Evolutionary conservation across 2,797 vertebrate species (phyloP), one percentile per base, ranked within the genome.

Genomic region (Alosa sapidissima): DNA sequence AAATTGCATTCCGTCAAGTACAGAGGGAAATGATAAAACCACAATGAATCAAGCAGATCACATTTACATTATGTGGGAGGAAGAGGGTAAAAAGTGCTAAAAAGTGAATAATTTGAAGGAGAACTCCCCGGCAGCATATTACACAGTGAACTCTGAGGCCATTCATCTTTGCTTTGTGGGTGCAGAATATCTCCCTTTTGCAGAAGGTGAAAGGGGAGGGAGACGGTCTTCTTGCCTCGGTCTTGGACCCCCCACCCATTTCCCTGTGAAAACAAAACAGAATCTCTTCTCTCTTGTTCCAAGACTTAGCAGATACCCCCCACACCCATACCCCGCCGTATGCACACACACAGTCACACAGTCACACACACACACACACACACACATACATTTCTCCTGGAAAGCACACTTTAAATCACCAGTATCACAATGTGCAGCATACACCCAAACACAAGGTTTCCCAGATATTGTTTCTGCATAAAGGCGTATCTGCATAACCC

Each of bases 1-100:
- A 78, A 78, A 78, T 78, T 78, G 72, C 72, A 78, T 78, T 78
- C 72, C 72, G 72, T 78, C 72, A 47, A 78, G 72, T 78, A 78
- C 72, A 47, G 72, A 28, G 72, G 16, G 65, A 72, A 78, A 78
- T 78, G 72, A 78, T 47, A 47, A 78, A 78, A 78, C 36, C 72
- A 47, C 72, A 78, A 78, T 78, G 72, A 78, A 78, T 78, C 72
- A 78, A 47, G 72, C 36, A 7, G 41, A 78, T 45, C 72, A 78
- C 41, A 78, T 78, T 78, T 78, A 45, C 72, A 78, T 78, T 78
- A 78, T 78, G 72, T 33, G 51, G 81, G 81, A 41, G 81, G 54
- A 5, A 41, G 81, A 81, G 36, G 47, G 19, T 1, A 36, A 33
- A 36, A 82, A 58, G 49, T 16, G 48, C 33, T 52, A 82, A 41